Evolutionary conservation across 2,888 invertebrate genomes (phyloP).

Genomic region (Galerucella calmariensis): DNA sequence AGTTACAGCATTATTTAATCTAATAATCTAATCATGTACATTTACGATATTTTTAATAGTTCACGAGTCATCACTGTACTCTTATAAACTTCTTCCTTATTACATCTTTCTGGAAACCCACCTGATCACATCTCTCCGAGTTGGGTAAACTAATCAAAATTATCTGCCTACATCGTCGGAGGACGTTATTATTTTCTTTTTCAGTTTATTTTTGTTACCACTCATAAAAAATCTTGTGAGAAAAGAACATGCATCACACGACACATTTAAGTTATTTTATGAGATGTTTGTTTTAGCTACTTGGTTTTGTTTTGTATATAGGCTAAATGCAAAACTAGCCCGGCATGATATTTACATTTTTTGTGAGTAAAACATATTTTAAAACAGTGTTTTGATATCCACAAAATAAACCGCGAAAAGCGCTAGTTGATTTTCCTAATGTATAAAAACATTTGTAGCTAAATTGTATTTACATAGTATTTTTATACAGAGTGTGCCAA

Average conservation of each 20-base stretch:
- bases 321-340: not conserved
- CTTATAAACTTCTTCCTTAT: slow-evolving; percentile 63
- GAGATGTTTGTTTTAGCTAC: slow-evolving; percentile 21
- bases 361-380: not conserved
- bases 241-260: slow-evolving; percentile 31
- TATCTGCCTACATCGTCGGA: slow-evolving; percentile 58
- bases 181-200: slow-evolving; percentile 49
- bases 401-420: not conserved
- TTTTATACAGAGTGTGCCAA: too few relatives aligned
- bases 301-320: not conserved
- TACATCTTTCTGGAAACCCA: slow-evolving; percentile 60
- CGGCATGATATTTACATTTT: not conserved
- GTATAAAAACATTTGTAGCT: too few relatives aligned
- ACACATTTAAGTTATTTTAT: slow-evolving; percentile 27
- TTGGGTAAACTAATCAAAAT: slow-evolving; percentile 58
- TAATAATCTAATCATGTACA: not conserved
- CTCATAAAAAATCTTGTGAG: slow-evolving; percentile 46
- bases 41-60: not conserved
- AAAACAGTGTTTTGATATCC: not conserved
- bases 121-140: slow-evolving; percentile 56
- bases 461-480: too few relatives aligned
- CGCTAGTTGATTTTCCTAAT: not conserved
- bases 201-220: slow-evolving; percentile 51
- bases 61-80: slow-evolving; percentile 52
- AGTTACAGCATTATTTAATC: too few relatives aligned